Evolutionary conservation across 2,888 invertebrate species (phyloP).

Genomic region (Monochamus alternatus): DNA sequence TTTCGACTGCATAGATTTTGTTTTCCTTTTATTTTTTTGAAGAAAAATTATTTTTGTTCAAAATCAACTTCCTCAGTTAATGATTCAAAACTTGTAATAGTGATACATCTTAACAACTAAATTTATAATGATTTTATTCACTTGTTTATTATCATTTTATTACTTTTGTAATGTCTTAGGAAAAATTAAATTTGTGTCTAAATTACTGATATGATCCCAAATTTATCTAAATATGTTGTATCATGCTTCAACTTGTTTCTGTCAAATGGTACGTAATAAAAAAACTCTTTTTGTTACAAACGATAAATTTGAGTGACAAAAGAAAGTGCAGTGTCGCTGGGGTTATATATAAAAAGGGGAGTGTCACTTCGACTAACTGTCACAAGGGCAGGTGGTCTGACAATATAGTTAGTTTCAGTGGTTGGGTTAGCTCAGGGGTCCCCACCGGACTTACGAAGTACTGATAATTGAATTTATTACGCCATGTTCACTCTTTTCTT

Average conservation of each 20-base stretch:
- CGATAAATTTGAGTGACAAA: constrained; percentile 41
- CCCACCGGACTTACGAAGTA: constrained; percentile 61
- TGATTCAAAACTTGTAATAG: too few relatives aligned
- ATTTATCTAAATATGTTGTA: background rate
- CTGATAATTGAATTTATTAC: constrained; percentile 64
- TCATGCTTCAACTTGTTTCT: constrained; percentile 32
- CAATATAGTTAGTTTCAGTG: constrained; percentile 67
- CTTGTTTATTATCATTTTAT: too few relatives aligned
- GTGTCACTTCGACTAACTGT: constrained; percentile 59
- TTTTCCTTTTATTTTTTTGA: too few relatives aligned
- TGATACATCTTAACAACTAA: too few relatives aligned
- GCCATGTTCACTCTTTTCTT: constrained; percentile 53
- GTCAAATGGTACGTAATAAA: constrained; percentile 16
- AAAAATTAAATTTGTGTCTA: background rate
- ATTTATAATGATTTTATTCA: too few relatives aligned
- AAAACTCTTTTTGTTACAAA: constrained; percentile 31
- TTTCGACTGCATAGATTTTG: too few relatives aligned
- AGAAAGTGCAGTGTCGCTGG: constrained; percentile 41
- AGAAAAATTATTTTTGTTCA: too few relatives aligned
- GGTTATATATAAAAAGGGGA: constrained; percentile 50
- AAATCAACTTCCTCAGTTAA: too few relatives aligned
- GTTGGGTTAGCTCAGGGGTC: constrained; percentile 60
- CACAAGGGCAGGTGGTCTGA: constrained; percentile 65
- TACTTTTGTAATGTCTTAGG: background rate
- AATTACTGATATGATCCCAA: background rate